These are phyloP conservation scores for Micromussa lordhowensis DNA, from an alignment of 92 coral and sea anemone genomes.

Conservation along the genomic window DNA sequence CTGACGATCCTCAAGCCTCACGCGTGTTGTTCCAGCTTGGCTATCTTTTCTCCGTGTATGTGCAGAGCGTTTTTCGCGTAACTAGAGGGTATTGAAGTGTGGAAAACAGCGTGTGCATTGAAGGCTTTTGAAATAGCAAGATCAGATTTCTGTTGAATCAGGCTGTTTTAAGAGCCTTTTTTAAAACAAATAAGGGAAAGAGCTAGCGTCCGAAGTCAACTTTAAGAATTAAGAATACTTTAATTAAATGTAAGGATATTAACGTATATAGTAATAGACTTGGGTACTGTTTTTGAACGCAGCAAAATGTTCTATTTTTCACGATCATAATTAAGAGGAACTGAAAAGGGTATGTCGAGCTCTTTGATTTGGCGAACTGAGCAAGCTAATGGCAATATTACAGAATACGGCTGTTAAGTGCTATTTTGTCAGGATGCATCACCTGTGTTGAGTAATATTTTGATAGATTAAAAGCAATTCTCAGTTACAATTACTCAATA, in stretches of 20 bases:
- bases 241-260: background rate
- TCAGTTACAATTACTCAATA: background rate
- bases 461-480: background rate
- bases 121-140: background rate
- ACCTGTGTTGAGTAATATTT: background rate
- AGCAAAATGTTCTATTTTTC: no score
- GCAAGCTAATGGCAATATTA: no score
- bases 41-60: no score
- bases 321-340: no score
- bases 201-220: background rate
- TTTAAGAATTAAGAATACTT: background rate
- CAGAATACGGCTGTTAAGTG: background rate
- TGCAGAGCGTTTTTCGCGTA: no score
- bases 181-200: no score
- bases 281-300: background rate
- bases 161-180: background rate
- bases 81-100: no score
- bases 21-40: no score
- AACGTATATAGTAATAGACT: background rate
- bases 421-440: background rate
- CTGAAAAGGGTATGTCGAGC: background rate
- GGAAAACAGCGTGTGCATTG: no score
- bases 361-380: background rate
- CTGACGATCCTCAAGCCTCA: no score
- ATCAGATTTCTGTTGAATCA: background rate